Percentiles rank a stretch among this genome's conserved stretches.
Evolutionary conservation across 2,888 invertebrate genomes (phyloP).

Genomic region (Ophioninae sp.): DNA sequence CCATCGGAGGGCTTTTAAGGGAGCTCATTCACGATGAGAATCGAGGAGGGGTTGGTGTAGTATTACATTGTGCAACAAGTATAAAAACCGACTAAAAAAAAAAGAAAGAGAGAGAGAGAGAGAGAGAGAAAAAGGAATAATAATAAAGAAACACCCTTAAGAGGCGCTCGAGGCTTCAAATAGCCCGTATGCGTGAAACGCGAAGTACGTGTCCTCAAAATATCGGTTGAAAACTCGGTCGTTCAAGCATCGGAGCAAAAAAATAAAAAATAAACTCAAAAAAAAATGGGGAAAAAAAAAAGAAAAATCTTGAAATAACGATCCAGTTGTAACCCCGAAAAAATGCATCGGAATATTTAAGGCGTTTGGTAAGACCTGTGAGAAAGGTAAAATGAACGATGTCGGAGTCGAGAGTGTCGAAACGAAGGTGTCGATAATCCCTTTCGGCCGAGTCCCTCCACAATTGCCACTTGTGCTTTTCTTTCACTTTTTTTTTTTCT

Average conservation of each 20-base stretch:
- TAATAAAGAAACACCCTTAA: too few relatives aligned
- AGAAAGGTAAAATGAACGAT: slow-evolving; percentile 39
- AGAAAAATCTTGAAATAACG: slow-evolving; percentile 20
- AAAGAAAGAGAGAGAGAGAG: too few relatives aligned
- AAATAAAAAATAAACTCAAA: not conserved
- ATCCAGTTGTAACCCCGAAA: slow-evolving; percentile 31
- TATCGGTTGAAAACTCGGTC: slow-evolving; percentile 73
- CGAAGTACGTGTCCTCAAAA: slow-evolving; percentile 73
- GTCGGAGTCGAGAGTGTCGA: slow-evolving; percentile 12
- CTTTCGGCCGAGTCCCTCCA: slow-evolving; percentile 38
- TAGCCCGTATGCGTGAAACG: slow-evolving; percentile 78
- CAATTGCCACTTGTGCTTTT: slow-evolving; percentile 55
- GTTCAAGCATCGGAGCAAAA: slow-evolving; percentile 15
- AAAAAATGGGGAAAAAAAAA: too few relatives aligned
- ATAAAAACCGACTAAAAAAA: slow-evolving; percentile 68
- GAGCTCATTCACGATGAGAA: slow-evolving; percentile 66
- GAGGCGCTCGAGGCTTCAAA: slow-evolving; percentile 76
- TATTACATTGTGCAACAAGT: slow-evolving; percentile 81
- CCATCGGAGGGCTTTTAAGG: slow-evolving; percentile 75
- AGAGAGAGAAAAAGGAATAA: too few relatives aligned
- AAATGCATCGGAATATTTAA: slow-evolving; percentile 46
- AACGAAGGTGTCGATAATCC: slow-evolving; percentile 62
- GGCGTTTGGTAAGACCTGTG: slow-evolving; percentile 25
- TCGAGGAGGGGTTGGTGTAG: slow-evolving; percentile 76
- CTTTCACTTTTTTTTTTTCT: too few relatives aligned